phyloP scores from a whole-genome alignment of 2,797 vertebrate genomes.

The Onychomys leucogaster region DNA sequence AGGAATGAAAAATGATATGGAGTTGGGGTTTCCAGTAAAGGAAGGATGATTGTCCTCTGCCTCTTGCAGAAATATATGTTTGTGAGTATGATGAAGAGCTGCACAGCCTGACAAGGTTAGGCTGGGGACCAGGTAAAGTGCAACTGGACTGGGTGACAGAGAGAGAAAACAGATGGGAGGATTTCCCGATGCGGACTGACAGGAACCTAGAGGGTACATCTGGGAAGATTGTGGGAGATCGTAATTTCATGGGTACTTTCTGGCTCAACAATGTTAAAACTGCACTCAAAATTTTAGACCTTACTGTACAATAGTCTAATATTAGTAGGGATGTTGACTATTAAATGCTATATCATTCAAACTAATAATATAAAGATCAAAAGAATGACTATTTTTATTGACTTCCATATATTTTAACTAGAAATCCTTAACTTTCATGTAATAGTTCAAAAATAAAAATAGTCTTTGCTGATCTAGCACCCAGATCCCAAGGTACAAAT shows the following conservation, averaged over 20 bases:
- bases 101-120: background rate
- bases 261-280: background rate
- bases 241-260: background rate
- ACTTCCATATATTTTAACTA: background rate
- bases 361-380: slow-evolving; percentile 20
- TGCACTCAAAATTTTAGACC: background rate
- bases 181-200: background rate
- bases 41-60: background rate
- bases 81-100: background rate
- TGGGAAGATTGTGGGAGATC: background rate
- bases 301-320: background rate
- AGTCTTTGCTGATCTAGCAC: background rate
- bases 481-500: background rate
- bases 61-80: background rate
- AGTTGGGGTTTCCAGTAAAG: background rate
- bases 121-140: background rate
- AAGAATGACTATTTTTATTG: background rate
- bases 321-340: background rate
- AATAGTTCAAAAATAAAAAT: slow-evolving; percentile 50
- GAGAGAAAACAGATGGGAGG: no score
- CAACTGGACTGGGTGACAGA: background rate
- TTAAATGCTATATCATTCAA: background rate
- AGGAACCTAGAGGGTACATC: no score
- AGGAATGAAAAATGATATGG: background rate
- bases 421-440: background rate